Evolutionary conservation across 2,888 invertebrate genomes (phyloP).

Genomic region (Nomada flava): DNA sequence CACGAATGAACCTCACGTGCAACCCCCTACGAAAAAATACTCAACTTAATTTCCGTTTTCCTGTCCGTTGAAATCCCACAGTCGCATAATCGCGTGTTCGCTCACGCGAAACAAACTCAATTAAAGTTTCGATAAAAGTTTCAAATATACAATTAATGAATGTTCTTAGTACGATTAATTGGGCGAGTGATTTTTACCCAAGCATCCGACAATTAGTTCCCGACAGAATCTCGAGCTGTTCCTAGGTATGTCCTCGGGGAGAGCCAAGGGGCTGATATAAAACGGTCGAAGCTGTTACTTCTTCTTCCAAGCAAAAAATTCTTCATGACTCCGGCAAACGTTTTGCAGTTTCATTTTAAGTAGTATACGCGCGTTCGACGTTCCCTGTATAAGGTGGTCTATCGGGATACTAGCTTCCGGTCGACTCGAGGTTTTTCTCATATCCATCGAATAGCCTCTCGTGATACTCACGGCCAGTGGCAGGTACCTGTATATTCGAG

Average conservation of each 20-base stretch:
- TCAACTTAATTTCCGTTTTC: too few relatives aligned
- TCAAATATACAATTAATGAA: too few relatives aligned
- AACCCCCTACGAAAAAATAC: too few relatives aligned
- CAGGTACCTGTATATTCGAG: conserved; percentile 61
- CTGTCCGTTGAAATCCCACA: too few relatives aligned
- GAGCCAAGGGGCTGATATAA: neutral
- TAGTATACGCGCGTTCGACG: neutral
- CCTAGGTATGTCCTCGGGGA: neutral
- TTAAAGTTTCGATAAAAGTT: too few relatives aligned
- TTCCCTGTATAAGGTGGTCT: conserved; percentile 32
- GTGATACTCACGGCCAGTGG: conserved; percentile 66
- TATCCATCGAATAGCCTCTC: conserved; percentile 48
- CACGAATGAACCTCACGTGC: too few relatives aligned
- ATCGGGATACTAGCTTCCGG: conserved; percentile 63
- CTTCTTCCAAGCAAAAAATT: neutral
- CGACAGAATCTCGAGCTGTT: neutral
- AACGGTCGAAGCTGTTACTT: neutral
- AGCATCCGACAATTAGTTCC: neutral
- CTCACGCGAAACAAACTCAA: too few relatives aligned
- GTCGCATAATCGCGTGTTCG: too few relatives aligned
- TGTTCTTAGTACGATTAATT: too few relatives aligned
- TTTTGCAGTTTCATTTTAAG: conserved; percentile 20
- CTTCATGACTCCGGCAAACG: neutral
- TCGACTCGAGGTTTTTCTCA: conserved; percentile 62
- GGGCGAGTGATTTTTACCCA: too few relatives aligned